phyloP scores from a whole-genome alignment of 2,113 vertebrate genomes.

The Onychostruthus taczanowskii region DNA sequence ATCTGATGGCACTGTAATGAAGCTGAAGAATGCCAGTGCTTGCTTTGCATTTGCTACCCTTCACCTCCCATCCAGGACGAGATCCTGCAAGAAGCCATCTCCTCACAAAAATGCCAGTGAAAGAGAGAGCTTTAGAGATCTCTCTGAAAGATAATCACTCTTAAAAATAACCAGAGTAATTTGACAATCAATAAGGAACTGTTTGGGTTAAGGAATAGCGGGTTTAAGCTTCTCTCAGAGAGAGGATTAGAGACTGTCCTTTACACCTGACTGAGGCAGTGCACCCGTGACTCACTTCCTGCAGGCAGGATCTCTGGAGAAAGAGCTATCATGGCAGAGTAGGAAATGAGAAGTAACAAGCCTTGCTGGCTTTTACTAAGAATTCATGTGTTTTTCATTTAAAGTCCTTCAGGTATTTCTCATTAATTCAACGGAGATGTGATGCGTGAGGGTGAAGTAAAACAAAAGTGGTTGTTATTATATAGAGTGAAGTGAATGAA shows the following conservation, averaged over 20 bases:
- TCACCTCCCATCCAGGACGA: neutral
- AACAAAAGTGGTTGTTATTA: neutral
- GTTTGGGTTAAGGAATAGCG: neutral
- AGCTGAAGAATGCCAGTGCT: neutral
- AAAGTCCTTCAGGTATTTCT: neutral
- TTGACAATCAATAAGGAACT: neutral
- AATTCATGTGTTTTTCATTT: neutral
- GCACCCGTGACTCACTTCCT: neutral
- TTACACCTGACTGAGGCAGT: neutral
- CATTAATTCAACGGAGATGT: neutral
- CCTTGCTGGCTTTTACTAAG: neutral
- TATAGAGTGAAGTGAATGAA: neutral
- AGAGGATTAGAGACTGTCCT: neutral
- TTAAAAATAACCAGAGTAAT: neutral
- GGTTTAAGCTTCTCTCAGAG: neutral
- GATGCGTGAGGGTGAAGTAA: neutral
- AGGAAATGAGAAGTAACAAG: neutral
- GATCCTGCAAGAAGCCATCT: neutral
- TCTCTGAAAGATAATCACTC: neutral
- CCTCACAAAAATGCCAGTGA: neutral
- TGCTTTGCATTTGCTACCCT: neutral
- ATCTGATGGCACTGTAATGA: constrained; percentile 2
- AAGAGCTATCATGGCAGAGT: neutral
- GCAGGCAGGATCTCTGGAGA: neutral
- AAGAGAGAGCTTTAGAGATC: neutral